A percentile compares a stretch with the other conserved stretches of the same genome.
phyloP scores from a whole-genome alignment of 2,797 vertebrate species.

The Enteromius fasciolatus region DNA sequence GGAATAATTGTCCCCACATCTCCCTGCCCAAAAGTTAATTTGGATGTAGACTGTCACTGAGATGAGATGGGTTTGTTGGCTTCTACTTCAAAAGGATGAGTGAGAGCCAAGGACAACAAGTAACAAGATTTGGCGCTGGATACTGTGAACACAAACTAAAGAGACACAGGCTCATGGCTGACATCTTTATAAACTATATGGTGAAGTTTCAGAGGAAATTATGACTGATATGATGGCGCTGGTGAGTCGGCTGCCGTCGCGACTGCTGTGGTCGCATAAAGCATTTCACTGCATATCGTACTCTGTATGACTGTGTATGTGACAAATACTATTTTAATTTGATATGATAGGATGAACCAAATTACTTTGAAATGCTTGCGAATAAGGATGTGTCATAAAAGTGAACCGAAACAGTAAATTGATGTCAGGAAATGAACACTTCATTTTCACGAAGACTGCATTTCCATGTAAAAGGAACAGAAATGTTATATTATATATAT shows the following conservation, averaged over 20 bases:
- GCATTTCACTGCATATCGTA: too few relatives aligned
- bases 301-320: too few relatives aligned
- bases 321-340: too few relatives aligned
- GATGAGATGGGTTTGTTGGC: slow-evolving; percentile 29
- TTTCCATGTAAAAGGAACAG: too few relatives aligned
- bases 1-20: not conserved
- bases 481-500: too few relatives aligned
- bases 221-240: not conserved
- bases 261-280: too few relatives aligned
- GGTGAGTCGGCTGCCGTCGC: too few relatives aligned
- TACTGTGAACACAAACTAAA: slow-evolving; percentile 4
- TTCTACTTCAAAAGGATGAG: slow-evolving; percentile 47
- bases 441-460: too few relatives aligned
- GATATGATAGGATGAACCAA: not conserved
- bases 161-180: slow-evolving; percentile 3
- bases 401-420: not conserved
- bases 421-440: not conserved
- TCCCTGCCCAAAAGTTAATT: slow-evolving; percentile 14
- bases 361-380: not conserved
- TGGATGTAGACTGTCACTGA: slow-evolving; percentile 28
- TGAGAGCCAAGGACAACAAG: slow-evolving; percentile 42
- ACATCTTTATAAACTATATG: slow-evolving; percentile 14
- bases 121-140: slow-evolving; percentile 38
- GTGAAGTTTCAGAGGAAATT: slow-evolving; percentile 2
- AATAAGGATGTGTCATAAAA: not conserved